These are phyloP conservation scores for Lampris incognitus DNA, from an alignment of 2,113 vertebrate genomes.

Conservation along the genomic window DNA sequence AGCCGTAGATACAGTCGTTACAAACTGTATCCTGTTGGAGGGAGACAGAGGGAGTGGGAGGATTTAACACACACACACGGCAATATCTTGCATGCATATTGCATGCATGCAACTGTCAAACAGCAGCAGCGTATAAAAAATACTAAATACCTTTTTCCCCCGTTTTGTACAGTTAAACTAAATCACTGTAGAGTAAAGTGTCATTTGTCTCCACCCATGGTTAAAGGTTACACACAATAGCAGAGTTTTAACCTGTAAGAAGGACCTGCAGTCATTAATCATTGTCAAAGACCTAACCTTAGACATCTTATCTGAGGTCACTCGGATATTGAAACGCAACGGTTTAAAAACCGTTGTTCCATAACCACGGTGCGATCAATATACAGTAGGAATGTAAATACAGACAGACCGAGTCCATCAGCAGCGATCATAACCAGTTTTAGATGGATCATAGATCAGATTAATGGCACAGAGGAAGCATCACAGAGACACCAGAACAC, in stretches of 20 bases:
- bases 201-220: not conserved
- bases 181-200: not conserved
- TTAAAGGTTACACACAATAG: not conserved
- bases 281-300: not conserved
- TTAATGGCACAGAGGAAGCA: not conserved
- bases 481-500: too few relatives aligned
- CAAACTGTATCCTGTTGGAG: constrained; percentile 68
- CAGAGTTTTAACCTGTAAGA: not conserved
- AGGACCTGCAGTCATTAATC: not conserved
- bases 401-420: too few relatives aligned
- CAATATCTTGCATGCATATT: not conserved
- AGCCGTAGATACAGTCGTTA: constrained; percentile 63
- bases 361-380: not conserved
- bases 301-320: not conserved
- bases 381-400: constrained; percentile 2
- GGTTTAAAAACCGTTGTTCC: not conserved
- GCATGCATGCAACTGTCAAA: not conserved
- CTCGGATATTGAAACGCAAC: constrained; percentile 12
- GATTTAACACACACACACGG: not conserved
- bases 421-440: not conserved
- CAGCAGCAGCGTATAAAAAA: too few relatives aligned
- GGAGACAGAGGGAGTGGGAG: not conserved
- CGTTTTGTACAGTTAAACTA: too few relatives aligned
- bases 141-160: too few relatives aligned
- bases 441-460: constrained; percentile 38